Base-by-base conservation (phyloP, 2,888 invertebrate genomes). In the Oeneis ivallda region DNA sequence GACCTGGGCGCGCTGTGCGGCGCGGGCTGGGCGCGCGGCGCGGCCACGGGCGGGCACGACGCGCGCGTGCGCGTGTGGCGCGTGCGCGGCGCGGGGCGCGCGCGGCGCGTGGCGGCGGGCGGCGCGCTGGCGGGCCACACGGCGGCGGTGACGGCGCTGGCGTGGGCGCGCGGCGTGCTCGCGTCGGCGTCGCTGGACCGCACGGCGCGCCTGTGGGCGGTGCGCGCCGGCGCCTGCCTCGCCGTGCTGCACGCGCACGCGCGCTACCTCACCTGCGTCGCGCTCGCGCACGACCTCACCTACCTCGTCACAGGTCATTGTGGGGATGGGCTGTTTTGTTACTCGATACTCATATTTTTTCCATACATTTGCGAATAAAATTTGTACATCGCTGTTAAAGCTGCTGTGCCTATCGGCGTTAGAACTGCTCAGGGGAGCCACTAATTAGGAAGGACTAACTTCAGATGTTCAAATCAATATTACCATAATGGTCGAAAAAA, bases 201-300 rank as follows among this genome's bases (percentile, higher is more conserved):
- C 84, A 94, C 95, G 41, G 93, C 95, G 54, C 94, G 96, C 66
- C 85, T 97, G 59, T 97, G 97, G 97, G 72, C 70, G 50, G 69
- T 75, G n/a, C 69, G 53, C 8, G 39, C 62, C 0, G 87, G 85
- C 64, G 85, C 88, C 66, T 94, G 95, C 74, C 72, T 94, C 50
- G 92, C 93, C 71, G 94, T 94, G 13, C 79, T 96, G 66, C 93
- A 93, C 64, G 95, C 94, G 1, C 96, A 96, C 80, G 84, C 92
- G 52, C 92, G 97, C 74, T 97, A 96, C 82, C 95, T 97, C n/a
- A 96, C 96, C 47, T 95, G 95, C 75, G 93, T 96, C 72, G 93
- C 94, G 39, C 94, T 97, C 75, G 95, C 95, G 5, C 88, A 89
- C 57, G 95, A 96, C 82, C 93, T 93, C 62, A 84, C 90, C 11